Conservation (phyloP, 2,797 vertebrate genomes). For the Periparus ater region DNA sequence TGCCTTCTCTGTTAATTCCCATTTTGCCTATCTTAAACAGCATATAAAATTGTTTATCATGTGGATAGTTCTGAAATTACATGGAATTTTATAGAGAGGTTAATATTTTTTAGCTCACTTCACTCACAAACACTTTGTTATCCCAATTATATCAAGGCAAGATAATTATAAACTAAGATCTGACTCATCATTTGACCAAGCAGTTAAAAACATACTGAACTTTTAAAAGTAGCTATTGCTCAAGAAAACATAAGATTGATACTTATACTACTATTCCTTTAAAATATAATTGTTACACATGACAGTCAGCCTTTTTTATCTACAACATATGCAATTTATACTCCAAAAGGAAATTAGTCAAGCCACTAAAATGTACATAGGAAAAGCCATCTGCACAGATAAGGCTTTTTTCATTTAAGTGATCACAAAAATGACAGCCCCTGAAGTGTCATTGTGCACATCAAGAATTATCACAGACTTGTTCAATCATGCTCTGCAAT, state of each 20-base stretch:
- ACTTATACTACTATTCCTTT: neutral
- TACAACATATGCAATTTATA: constrained; percentile 54
- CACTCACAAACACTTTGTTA: neutral
- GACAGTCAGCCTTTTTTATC: constrained; percentile 39
- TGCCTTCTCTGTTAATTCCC: neutral
- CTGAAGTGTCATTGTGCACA: constrained; percentile 31
- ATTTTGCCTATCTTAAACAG: neutral
- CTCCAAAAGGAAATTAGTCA: constrained; percentile 52
- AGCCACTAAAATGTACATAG: constrained; percentile 53
- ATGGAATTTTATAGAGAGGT: neutral
- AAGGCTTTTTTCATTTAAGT: constrained; percentile 52
- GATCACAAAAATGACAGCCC: constrained; percentile 55
- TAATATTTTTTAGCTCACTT: neutral
- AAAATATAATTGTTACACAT: neutral
- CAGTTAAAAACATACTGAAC: neutral
- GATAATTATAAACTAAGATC: neutral
- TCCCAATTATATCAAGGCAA: neutral
- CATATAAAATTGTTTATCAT: neutral
- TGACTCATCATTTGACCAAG: neutral
- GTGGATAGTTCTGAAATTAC: neutral
- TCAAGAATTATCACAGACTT: constrained; percentile 27
- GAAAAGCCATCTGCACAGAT: constrained; percentile 44
- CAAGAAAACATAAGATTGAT: neutral
- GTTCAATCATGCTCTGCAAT: constrained; percentile 41
- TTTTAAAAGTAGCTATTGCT: neutral